Conservation (phyloP, 1,140 invertebrate species). For the Calephelis nemesis region DNA sequence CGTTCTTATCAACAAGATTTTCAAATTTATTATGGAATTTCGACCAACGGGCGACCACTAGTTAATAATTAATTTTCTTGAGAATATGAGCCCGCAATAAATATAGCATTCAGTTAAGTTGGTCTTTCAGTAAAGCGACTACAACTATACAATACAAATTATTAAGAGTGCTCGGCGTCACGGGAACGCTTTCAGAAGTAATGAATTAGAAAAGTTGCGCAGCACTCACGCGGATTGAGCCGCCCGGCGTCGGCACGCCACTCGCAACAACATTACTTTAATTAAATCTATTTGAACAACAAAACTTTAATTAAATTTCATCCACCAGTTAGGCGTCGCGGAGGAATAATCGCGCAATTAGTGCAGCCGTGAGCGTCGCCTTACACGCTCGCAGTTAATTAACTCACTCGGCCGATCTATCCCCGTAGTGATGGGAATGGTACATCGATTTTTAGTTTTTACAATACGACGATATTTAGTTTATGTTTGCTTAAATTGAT, state of each 20-base stretch:
- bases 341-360: slow-evolving; percentile 79
- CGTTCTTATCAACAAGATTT: no score
- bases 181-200: slow-evolving; percentile 78
- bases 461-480: not conserved
- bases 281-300: slow-evolving; percentile 80
- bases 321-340: slow-evolving; percentile 77
- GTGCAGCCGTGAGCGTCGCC: slow-evolving; percentile 77
- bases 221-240: slow-evolving; percentile 77
- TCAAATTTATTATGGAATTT: no score
- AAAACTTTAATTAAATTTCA: slow-evolving; percentile 79
- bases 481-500: no score
- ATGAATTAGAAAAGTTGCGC: slow-evolving; percentile 79
- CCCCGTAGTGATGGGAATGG: not conserved
- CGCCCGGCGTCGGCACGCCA: slow-evolving; percentile 59
- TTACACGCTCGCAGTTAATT: slow-evolving; percentile 77
- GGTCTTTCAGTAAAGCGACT: slow-evolving; percentile 52
- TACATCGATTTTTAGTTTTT: slow-evolving; percentile 6
- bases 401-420: slow-evolving; percentile 67
- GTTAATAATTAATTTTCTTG: not conserved
- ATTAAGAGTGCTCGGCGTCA: slow-evolving; percentile 77
- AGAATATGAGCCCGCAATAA: slow-evolving; percentile 5
- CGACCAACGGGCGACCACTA: no score
- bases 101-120: slow-evolving; percentile 34
- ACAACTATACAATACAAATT: slow-evolving; percentile 77
- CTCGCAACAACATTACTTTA: slow-evolving; percentile 77